Percentiles rank a stretch among this genome's conserved stretches.
These are phyloP conservation scores for Eupithecia subumbrata DNA, from an alignment of 2,888 invertebrate species.

Conservation along the genomic window DNA sequence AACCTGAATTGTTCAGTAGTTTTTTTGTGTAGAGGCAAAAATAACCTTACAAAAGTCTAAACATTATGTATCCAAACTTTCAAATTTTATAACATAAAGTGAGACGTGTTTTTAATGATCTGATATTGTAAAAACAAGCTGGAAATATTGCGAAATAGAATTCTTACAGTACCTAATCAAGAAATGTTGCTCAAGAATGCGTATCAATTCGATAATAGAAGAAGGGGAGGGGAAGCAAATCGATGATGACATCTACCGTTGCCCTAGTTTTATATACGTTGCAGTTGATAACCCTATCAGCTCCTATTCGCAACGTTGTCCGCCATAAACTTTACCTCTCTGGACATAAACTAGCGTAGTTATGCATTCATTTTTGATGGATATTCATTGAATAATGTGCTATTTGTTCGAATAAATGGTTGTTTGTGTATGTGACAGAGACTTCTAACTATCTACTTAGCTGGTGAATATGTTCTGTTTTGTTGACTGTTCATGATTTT, in stretches of 20 bases:
- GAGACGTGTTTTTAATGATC: not conserved
- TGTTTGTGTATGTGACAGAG: not conserved
- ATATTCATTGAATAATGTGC: not conserved
- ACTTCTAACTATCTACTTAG: not conserved
- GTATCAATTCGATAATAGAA: not conserved
- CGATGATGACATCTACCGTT: not conserved
- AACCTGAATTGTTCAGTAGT: too few relatives aligned
- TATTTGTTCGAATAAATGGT: not conserved
- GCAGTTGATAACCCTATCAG: slow-evolving; percentile 1
- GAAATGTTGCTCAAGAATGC: not conserved
- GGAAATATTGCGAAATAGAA: not conserved
- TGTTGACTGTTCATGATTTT: not conserved
- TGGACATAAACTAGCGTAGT: not conserved
- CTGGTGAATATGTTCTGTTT: not conserved
- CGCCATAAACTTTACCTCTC: not conserved
- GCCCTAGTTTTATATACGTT: not conserved
- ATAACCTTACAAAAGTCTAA: not conserved
- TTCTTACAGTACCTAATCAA: not conserved
- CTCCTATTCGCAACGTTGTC: not conserved
- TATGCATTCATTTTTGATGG: not conserved
- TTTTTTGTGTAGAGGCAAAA: not conserved
- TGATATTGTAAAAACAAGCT: not conserved
- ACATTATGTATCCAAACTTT: not conserved
- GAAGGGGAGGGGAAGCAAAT: not conserved
- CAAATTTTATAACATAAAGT: not conserved